A percentile compares a stretch with the other conserved stretches of the same genome.
Conservation (phyloP, 2,113 vertebrate genomes). For the Coracopsis vasa region DNA sequence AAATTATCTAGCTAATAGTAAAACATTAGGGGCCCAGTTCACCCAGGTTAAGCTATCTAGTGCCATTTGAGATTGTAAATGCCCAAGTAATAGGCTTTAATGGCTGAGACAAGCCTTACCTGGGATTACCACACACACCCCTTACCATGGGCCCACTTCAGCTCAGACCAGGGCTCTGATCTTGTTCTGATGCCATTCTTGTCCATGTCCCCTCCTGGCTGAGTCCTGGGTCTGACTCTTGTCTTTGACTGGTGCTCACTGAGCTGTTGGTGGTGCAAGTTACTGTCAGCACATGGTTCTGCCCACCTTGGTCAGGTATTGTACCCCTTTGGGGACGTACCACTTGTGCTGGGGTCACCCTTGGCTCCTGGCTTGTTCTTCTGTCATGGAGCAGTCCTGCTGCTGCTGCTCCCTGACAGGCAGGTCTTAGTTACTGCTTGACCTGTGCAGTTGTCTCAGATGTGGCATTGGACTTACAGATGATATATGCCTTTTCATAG, state of each 20-base stretch:
- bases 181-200: neutral
- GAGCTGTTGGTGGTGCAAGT: neutral
- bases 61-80: neutral
- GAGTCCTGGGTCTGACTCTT: neutral
- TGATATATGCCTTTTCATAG: neutral
- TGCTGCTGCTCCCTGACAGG: neutral
- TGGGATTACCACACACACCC: neutral
- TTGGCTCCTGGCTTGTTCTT: neutral
- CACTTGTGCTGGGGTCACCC: neutral
- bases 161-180: neutral
- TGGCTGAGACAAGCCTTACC: neutral
- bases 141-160: neutral
- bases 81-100: neutral
- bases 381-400: neutral
- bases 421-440: neutral
- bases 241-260: neutral
- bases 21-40: neutral
- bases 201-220: rapidly evolving
- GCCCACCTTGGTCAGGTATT: neutral
- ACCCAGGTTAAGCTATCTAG: neutral
- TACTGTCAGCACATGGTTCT: neutral
- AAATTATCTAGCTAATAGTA: neutral
- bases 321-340: rapidly evolving
- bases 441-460: neutral
- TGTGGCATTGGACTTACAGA: too few species aligned